Percentiles rank a stretch among this genome's conserved stretches.
Conservation (phyloP, 2,797 vertebrate species). For the Numenius phaeopus region DNA sequence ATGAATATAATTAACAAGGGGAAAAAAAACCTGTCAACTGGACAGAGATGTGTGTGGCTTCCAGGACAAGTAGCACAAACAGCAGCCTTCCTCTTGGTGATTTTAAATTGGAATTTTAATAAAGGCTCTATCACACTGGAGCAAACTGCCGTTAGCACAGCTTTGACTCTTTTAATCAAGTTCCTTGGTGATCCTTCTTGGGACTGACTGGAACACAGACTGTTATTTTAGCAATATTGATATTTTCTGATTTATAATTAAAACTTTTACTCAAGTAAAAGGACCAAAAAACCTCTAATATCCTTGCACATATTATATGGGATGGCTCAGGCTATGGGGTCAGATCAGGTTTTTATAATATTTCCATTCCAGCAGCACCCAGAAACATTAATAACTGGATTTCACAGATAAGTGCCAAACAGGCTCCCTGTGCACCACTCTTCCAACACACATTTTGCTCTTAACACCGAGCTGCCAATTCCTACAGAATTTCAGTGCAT, state of each 20-base stretch:
- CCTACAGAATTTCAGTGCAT: background rate
- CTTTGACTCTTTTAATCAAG: slow-evolving; percentile 16
- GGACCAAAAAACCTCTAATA: background rate
- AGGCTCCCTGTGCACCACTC: background rate
- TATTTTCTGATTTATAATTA: background rate
- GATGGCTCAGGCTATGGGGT: background rate
- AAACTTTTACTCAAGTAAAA: background rate
- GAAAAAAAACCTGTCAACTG: background rate
- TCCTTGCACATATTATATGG: background rate
- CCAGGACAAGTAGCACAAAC: background rate
- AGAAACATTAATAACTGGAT: background rate
- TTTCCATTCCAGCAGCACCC: background rate
- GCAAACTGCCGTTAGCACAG: background rate
- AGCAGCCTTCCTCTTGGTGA: background rate
- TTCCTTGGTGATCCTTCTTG: background rate
- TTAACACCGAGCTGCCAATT: background rate
- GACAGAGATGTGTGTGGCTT: slow-evolving; percentile 2
- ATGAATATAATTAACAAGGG: background rate
- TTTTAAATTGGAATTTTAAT: slow-evolving; percentile 56
- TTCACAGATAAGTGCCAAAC: background rate
- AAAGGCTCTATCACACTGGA: background rate
- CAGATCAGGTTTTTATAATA: background rate
- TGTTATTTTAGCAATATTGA: background rate
- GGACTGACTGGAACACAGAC: background rate
- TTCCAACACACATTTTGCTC: background rate